These are phyloP conservation scores for Salmo trutta DNA, from an alignment of 2,797 vertebrate genomes.

Conservation along the genomic window DNA sequence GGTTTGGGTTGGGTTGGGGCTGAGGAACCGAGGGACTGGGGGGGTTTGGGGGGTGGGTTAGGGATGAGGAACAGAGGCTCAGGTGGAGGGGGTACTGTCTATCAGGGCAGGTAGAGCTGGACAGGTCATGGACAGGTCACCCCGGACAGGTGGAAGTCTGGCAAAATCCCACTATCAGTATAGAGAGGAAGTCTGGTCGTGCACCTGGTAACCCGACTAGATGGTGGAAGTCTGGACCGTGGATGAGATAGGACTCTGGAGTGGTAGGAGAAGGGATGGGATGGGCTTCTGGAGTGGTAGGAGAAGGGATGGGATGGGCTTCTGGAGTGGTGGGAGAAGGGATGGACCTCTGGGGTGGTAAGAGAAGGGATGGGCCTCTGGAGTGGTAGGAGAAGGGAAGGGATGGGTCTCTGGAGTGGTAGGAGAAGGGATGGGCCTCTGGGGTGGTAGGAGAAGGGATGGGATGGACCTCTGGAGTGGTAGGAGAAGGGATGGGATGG, in stretches of 20 bases:
- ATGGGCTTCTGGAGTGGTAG: too few species aligned
- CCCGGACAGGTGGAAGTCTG: not conserved
- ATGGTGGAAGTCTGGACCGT: not conserved
- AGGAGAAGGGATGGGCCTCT: too few species aligned
- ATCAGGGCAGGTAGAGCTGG: slow-evolving; percentile 45
- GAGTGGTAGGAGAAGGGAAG: too few species aligned
- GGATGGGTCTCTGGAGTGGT: too few species aligned
- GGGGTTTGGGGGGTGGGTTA: slow-evolving; percentile 34
- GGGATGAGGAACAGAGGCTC: not conserved
- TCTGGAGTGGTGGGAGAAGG: too few species aligned
- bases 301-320: too few species aligned
- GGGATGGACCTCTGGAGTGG: too few species aligned
- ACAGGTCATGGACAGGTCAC: slow-evolving; percentile 13
- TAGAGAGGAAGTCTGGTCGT: not conserved
- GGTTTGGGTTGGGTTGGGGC: slow-evolving; percentile 44
- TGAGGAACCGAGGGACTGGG: not conserved
- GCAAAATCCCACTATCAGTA: not conserved
- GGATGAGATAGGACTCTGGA: slow-evolving; percentile 22
- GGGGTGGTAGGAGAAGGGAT: too few species aligned
- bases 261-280: not conserved
- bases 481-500: too few species aligned
- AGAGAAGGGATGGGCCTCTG: not conserved
- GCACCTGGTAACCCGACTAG: not conserved
- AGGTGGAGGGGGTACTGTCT: slow-evolving; percentile 45
- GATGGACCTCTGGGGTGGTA: not conserved